Percentiles rank a stretch among this genome's conserved stretches.
phyloP scores from a whole-genome alignment of 2,113 vertebrate genomes.

The Meriones unguiculatus region DNA sequence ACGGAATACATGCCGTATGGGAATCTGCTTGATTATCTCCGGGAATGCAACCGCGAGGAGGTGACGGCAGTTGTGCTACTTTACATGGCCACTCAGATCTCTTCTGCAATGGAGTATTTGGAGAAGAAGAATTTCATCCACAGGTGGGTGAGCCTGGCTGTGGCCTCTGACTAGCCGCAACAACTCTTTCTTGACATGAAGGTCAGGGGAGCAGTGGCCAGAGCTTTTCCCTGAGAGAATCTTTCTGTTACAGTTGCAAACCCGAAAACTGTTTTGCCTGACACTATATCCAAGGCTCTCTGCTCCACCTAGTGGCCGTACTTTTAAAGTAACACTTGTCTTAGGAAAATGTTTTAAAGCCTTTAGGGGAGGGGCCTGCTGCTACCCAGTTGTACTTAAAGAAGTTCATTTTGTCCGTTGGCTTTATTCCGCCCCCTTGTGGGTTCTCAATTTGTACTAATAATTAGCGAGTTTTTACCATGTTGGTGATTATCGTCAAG shows the following conservation, averaged over 20 bases:
- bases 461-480: neutral
- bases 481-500: neutral
- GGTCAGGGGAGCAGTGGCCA: neutral
- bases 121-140: constrained; percentile 99
- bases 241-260: neutral
- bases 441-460: neutral
- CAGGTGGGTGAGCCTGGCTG: constrained; percentile 86
- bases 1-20: constrained; percentile 99
- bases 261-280: neutral
- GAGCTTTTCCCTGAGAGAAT: neutral
- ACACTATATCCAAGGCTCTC: neutral
- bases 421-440: constrained; percentile 27
- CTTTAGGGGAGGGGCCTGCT: neutral
- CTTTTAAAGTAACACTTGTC: constrained; percentile 46
- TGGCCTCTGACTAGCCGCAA: neutral
- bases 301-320: constrained; percentile 58
- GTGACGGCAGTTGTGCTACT: constrained; percentile 97
- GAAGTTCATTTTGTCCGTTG: constrained; percentile 6
- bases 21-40: constrained; percentile 97
- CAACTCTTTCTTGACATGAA: neutral
- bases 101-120: constrained; percentile 99
- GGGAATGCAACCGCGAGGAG: constrained; percentile 96
- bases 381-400: neutral
- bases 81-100: constrained; percentile 99
- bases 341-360: neutral